phyloP scores from a whole-genome alignment of 2,113 vertebrate genomes.

The Oreocharis arfaki region DNA sequence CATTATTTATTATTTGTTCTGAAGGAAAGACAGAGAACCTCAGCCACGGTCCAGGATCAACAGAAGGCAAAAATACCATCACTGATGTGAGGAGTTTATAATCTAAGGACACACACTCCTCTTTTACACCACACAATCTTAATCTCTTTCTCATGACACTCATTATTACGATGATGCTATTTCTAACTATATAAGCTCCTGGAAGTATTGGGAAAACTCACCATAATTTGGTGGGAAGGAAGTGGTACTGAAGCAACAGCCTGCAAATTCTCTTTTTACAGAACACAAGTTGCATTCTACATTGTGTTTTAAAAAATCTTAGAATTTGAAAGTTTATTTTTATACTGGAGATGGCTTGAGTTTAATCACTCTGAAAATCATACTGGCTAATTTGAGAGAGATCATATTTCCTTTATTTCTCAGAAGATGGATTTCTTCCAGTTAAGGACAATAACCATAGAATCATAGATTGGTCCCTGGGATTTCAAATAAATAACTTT shows the following conservation, averaged over 20 bases:
- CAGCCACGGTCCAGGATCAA: not conserved
- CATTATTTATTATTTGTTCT: slow-evolving; percentile 7
- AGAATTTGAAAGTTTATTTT: not conserved
- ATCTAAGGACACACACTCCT: rapidly evolving
- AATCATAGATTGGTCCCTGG: not conserved
- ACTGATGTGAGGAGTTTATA: not conserved
- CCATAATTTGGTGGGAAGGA: not conserved
- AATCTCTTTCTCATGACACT: not conserved
- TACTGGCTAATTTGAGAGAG: not conserved
- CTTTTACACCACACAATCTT: not conserved
- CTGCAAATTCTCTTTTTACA: not conserved
- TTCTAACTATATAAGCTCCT: not conserved
- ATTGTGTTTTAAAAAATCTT: not conserved
- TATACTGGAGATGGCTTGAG: not conserved
- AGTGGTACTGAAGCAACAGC: not conserved
- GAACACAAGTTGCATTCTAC: not conserved
- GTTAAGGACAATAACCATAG: not conserved
- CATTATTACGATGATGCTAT: not conserved
- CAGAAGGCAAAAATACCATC: not conserved
- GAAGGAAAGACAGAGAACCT: not conserved
- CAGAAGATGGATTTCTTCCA: not conserved
- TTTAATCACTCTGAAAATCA: not conserved
- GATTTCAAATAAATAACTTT: not conserved
- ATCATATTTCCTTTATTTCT: not conserved
- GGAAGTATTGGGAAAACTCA: not conserved